phyloP scores from a whole-genome alignment of 2,113 vertebrate species.

The Panthera tigris region DNA sequence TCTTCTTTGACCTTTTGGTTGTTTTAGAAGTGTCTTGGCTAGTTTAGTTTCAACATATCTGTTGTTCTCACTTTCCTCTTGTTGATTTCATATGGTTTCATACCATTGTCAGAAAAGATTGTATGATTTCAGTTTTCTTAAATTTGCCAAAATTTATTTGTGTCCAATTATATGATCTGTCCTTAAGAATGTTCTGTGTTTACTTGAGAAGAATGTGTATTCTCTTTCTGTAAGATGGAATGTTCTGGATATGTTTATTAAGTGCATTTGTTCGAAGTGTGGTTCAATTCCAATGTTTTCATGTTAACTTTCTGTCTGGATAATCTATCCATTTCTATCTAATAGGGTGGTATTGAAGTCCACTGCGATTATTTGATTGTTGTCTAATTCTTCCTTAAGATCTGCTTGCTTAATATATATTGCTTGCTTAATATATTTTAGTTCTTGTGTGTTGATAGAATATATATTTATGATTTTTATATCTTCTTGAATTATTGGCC shows the following conservation, averaged over 20 bases:
- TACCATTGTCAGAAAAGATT: background rate
- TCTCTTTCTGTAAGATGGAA: background rate
- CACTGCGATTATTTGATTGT: background rate
- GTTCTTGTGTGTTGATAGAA: background rate
- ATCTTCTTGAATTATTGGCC: background rate
- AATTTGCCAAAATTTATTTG: background rate
- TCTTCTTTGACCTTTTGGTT: background rate
- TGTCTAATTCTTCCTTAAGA: background rate
- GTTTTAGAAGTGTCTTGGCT: background rate
- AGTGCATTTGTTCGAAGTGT: background rate
- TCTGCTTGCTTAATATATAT: too few relatives aligned
- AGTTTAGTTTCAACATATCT: background rate
- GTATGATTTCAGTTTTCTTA: background rate
- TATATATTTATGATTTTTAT: background rate
- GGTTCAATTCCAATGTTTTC: background rate
- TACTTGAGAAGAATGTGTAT: background rate
- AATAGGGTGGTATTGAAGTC: background rate
- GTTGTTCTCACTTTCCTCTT: background rate
- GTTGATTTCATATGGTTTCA: background rate
- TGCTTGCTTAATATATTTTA: background rate
- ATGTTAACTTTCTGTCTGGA: background rate
- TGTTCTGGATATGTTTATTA: background rate
- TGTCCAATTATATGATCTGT: background rate
- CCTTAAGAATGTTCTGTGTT: background rate
- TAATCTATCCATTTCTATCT: background rate